phyloP scores from a whole-genome alignment of 2,113 vertebrate species.

The Halcyon malimbica region DNA sequence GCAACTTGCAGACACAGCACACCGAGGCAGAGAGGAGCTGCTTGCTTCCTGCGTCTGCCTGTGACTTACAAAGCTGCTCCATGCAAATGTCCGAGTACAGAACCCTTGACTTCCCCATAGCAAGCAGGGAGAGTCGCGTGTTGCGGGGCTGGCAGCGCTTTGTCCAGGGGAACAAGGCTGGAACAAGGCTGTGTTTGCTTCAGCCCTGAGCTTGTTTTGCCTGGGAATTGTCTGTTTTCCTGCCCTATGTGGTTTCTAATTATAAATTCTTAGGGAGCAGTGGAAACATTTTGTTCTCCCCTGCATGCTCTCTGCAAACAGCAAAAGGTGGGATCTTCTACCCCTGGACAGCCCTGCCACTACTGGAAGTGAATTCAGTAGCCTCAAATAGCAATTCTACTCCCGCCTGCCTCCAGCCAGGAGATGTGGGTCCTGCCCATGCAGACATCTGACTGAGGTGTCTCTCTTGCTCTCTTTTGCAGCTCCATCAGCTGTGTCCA shows the following conservation, averaged over 20 bases:
- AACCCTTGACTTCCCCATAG: background rate
- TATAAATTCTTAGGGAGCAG: background rate
- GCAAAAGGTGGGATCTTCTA: background rate
- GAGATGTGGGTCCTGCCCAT: background rate
- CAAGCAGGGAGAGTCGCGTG: background rate
- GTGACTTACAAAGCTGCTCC: background rate
- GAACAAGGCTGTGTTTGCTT: background rate
- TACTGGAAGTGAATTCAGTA: background rate
- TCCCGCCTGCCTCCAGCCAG: background rate
- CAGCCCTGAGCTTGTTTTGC: background rate
- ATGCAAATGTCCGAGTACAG: background rate
- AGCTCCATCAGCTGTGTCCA: conserved; percentile 93
- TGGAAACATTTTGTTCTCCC: background rate
- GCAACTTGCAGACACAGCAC: background rate
- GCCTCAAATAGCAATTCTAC: background rate
- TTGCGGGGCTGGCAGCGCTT: background rate
- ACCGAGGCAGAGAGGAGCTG: background rate
- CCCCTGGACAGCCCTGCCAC: background rate
- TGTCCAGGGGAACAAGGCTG: background rate
- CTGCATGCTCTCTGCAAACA: background rate
- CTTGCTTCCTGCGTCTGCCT: background rate
- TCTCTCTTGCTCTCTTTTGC: conserved; percentile 31
- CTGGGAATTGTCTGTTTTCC: background rate
- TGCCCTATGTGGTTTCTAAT: background rate
- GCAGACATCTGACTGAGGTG: background rate